Evolutionary conservation across 2,797 vertebrate species (phyloP).

Genomic region (Argentina silus): DNA sequence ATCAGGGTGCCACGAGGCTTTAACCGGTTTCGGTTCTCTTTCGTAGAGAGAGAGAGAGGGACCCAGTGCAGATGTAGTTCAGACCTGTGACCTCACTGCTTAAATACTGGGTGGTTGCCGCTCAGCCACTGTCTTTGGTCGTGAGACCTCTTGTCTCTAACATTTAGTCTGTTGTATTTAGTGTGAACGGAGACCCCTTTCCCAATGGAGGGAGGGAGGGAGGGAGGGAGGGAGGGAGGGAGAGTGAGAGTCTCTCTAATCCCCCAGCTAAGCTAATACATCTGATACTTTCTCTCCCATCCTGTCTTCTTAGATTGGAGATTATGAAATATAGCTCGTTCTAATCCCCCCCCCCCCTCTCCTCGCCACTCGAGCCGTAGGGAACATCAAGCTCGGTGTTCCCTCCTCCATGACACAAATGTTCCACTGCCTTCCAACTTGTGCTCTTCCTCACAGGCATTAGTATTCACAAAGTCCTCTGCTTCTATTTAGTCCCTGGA

Average conservation of each 20-base stretch:
- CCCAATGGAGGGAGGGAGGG: constrained; percentile 14
- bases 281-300: constrained; percentile 37
- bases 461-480: too few relatives aligned
- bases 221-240: constrained; percentile 5
- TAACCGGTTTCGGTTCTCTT: neutral
- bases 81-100: neutral
- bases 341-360: constrained; percentile 43
- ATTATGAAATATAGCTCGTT: constrained; percentile 50
- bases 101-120: neutral
- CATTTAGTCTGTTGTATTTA: neutral
- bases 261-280: constrained; percentile 45
- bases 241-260: constrained; percentile 50
- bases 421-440: neutral
- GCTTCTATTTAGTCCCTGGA: neutral
- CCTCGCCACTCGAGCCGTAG: constrained; percentile 9
- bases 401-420: constrained; percentile 4
- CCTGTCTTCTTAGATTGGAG: constrained; percentile 50
- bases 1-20: neutral
- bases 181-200: neutral
- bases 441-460: neutral
- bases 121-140: neutral
- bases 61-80: neutral
- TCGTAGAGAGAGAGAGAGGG: neutral
- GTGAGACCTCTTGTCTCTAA: neutral
- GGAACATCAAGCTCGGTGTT: neutral